Percentiles rank a stretch among this genome's conserved stretches.
Evolutionary conservation across 2,113 vertebrate species (phyloP).

Genomic region (Corvus hawaiiensis): DNA sequence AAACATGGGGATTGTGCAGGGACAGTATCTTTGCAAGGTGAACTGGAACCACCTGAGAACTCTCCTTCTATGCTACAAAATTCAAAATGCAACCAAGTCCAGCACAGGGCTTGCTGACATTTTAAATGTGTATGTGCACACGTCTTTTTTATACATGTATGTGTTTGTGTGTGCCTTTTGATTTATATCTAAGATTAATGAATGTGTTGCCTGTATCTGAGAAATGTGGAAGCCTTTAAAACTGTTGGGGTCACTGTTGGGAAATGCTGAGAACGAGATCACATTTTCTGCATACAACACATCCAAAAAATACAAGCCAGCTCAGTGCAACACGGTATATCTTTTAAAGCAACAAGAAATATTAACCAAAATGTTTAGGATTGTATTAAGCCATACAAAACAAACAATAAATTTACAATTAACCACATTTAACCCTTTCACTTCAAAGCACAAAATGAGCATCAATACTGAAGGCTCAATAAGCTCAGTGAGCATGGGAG

Average conservation of each 20-base stretch:
- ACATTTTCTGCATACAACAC: not conserved
- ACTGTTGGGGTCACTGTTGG: not conserved
- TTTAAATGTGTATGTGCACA: accelerated
- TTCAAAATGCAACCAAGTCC: not conserved
- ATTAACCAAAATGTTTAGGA: not conserved
- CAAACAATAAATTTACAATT: not conserved
- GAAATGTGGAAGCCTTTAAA: not conserved
- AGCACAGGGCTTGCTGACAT: not conserved
- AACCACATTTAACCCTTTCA: not conserved
- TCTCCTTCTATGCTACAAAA: not conserved
- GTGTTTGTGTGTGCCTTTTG: not conserved
- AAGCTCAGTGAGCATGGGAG: not conserved
- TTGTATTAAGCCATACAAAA: not conserved
- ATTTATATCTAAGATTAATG: not conserved
- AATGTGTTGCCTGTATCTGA: not conserved
- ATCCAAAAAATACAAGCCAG: not conserved
- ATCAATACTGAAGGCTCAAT: not conserved
- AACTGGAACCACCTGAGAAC: not conserved
- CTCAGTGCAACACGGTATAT: not conserved
- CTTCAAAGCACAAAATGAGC: not conserved
- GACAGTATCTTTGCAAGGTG: not conserved
- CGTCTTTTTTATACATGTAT: not conserved
- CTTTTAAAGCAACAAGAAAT: not conserved
- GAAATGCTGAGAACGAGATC: not conserved
- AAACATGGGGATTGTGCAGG: not conserved